Conservation (phyloP, 2,797 vertebrate genomes). For the Microctenopoma stevenorrisi region DNA sequence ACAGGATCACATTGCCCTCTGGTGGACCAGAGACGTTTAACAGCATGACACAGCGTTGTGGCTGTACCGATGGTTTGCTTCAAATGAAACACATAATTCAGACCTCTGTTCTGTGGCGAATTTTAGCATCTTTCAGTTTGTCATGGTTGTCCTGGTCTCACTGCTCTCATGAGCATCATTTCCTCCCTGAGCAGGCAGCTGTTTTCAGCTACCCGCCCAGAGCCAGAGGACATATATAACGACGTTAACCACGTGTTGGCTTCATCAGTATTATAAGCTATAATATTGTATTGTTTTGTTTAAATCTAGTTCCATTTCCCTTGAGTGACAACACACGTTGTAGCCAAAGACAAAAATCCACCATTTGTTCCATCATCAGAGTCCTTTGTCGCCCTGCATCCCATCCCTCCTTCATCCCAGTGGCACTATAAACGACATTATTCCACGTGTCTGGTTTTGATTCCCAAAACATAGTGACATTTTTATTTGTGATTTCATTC, state of each 20-base stretch:
- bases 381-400: too few relatives aligned
- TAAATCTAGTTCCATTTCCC: neutral
- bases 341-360: neutral
- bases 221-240: neutral
- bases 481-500: constrained; percentile 6
- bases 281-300: neutral
- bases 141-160: neutral
- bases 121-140: neutral
- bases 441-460: neutral
- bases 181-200: too few relatives aligned
- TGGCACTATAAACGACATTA: neutral
- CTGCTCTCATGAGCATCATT: neutral
- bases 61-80: neutral
- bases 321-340: neutral
- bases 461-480: constrained; percentile 1
- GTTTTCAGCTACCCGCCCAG: neutral
- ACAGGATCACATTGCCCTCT: constrained; percentile 50
- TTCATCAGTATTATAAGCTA: neutral
- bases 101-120: too few relatives aligned
- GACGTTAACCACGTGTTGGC: neutral
- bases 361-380: neutral
- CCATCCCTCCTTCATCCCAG: neutral
- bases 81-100: neutral
- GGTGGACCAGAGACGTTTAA: constrained; percentile 31
- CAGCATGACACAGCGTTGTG: constrained; percentile 68